phyloP scores from a whole-genome alignment of 1,140 invertebrate species.

The Caenorhabditis latens region DNA sequence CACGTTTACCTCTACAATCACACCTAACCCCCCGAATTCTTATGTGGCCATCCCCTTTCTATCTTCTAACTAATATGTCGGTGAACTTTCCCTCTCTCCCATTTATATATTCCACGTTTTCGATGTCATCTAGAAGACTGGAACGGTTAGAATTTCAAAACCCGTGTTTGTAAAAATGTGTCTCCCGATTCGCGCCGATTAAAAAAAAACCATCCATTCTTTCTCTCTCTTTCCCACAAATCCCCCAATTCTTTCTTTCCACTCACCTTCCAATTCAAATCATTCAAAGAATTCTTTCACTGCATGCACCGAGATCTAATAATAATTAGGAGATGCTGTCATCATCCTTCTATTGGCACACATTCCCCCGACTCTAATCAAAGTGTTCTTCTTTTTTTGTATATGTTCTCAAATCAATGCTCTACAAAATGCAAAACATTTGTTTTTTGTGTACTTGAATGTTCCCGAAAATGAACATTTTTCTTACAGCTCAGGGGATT shows the following conservation, averaged over 20 bases:
- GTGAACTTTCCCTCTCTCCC: slow-evolving; percentile 6
- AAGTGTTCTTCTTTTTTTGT: slow-evolving; percentile 29
- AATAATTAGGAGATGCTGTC: slow-evolving; percentile 39
- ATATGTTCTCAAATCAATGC: slow-evolving; percentile 39
- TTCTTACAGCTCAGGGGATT: slow-evolving; percentile 43
- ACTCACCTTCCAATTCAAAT: not conserved
- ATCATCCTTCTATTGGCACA: slow-evolving; percentile 45
- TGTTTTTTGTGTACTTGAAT: slow-evolving; percentile 19
- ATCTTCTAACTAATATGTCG: slow-evolving; percentile 41
- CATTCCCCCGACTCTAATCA: slow-evolving; percentile 47
- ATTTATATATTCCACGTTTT: slow-evolving; percentile 9
- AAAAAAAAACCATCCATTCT: not conserved
- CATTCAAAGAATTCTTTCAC: slow-evolving; percentile 56
- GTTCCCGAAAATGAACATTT: slow-evolving; percentile 51
- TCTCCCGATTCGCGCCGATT: slow-evolving; percentile 53
- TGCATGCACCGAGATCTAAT: slow-evolving; percentile 55
- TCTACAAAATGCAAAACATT: slow-evolving; percentile 16
- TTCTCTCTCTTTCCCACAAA: not conserved
- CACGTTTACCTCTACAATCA: not conserved
- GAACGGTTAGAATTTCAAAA: slow-evolving; percentile 29
- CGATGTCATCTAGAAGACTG: slow-evolving; percentile 26
- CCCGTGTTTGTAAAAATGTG: slow-evolving; percentile 56
- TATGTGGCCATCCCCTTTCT: slow-evolving; percentile 20
- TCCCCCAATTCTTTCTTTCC: not conserved
- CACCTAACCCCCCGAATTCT: not conserved